A percentile compares a stretch with the other conserved stretches of the same genome.
These are phyloP conservation scores for Celastrina argiolus DNA, from an alignment of 2,888 invertebrate species.

Conservation along the genomic window DNA sequence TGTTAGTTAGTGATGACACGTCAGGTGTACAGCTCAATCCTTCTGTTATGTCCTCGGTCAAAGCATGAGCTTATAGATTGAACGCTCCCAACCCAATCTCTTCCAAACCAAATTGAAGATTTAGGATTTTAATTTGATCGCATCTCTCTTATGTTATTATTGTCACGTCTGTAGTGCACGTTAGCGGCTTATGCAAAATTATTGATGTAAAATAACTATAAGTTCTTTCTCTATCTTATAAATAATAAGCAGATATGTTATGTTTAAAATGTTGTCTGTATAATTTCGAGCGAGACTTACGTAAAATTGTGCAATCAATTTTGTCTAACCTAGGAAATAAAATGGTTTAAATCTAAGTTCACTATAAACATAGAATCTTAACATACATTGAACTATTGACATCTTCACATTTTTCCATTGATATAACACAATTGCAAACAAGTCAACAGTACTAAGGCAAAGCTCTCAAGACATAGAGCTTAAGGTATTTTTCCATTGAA, in stretches of 20 bases:
- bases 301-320: not conserved
- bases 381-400: not conserved
- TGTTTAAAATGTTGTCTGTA: not conserved
- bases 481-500: too few species aligned
- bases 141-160: not conserved
- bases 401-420: too few species aligned
- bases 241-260: not conserved
- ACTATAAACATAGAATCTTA: not conserved
- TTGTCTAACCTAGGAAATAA: not conserved
- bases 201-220: not conserved
- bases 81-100: too few species aligned
- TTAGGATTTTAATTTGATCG: not conserved
- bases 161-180: not conserved
- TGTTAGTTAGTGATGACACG: not conserved
- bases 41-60: not conserved
- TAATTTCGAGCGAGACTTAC: not conserved
- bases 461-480: too few species aligned
- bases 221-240: not conserved
- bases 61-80: not conserved
- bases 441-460: too few species aligned
- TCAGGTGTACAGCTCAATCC: conserved; percentile 20
- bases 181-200: not conserved
- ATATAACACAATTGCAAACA: too few species aligned
- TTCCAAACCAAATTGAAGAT: not conserved
- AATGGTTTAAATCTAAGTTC: not conserved